Percentiles rank a stretch among this genome's conserved stretches.
Evolutionary conservation across 2,888 invertebrate species (phyloP).

Genomic region (Caenorhabditis uteleia): DNA sequence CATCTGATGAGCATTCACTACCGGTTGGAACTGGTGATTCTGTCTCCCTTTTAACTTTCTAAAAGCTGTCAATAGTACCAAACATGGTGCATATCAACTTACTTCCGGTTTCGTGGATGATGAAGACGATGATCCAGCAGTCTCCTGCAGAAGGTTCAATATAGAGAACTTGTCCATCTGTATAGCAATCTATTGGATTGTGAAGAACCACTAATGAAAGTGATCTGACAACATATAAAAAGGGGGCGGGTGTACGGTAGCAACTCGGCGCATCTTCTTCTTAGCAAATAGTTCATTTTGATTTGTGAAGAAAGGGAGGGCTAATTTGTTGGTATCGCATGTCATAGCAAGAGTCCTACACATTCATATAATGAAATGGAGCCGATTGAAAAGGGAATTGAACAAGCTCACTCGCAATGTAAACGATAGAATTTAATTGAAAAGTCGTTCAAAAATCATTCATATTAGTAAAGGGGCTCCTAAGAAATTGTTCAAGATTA

Average conservation of each 20-base stretch:
- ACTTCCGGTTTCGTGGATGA: background rate
- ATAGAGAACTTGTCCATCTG: constrained; percentile 30
- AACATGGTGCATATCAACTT: too few species aligned
- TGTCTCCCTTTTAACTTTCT: background rate
- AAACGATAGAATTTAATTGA: too few species aligned
- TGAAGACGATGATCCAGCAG: background rate
- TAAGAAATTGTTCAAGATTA: too few species aligned
- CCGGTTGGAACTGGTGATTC: constrained; percentile 17
- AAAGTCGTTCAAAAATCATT: too few species aligned
- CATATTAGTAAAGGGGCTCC: too few species aligned
- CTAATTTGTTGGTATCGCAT: constrained; percentile 12
- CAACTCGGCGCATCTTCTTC: constrained; percentile 1
- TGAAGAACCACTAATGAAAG: constrained; percentile 19
- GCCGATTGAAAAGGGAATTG: too few species aligned
- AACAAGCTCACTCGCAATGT: too few species aligned
- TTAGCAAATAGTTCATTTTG: constrained; percentile 25
- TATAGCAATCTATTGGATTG: background rate
- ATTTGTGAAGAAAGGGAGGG: background rate
- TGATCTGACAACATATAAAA: constrained; percentile 14
- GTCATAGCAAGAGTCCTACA: background rate
- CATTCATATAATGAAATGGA: too few species aligned
- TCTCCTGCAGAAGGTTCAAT: constrained; percentile 13
- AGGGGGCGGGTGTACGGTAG: constrained; percentile 40
- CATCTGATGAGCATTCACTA: constrained; percentile 20
- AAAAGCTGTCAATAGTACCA: background rate